phyloP scores from a whole-genome alignment of 2,113 vertebrate species.

The Tetraodon nigroviridis region DNA sequence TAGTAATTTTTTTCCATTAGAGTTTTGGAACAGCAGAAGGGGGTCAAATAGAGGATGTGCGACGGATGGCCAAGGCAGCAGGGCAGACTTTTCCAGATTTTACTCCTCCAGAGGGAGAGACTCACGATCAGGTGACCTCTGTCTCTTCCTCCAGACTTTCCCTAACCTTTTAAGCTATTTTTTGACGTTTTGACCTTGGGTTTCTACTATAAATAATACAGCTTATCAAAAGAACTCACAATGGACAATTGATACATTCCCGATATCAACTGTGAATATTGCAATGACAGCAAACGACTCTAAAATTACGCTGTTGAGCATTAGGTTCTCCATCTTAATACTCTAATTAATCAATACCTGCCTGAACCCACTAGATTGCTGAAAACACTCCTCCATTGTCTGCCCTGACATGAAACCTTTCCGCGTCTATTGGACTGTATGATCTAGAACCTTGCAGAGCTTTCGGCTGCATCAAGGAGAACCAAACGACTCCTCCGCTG shows the following conservation, averaged over 20 bases:
- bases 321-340: too few relatives aligned
- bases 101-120: conserved; percentile 87
- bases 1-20: conserved; percentile 57
- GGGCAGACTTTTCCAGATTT: conserved; percentile 79
- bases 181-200: neutral
- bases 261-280: too few relatives aligned
- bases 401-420: neutral
- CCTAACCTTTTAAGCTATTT: neutral
- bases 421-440: conserved; percentile 19
- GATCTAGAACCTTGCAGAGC: conserved; percentile 3
- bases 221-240: too few relatives aligned
- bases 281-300: too few relatives aligned
- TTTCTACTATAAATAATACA: too few relatives aligned
- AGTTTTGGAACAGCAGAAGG: conserved; percentile 89
- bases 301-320: too few relatives aligned
- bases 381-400: conserved; percentile 2
- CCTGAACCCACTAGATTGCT: conserved; percentile 35
- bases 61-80: conserved; percentile 82
- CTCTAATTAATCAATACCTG: neutral
- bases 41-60: conserved; percentile 74
- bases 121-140: conserved; percentile 80
- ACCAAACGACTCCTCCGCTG: conserved; percentile 29
- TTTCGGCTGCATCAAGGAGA: neutral
- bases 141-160: neutral
- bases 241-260: too few relatives aligned